These are phyloP conservation scores for Stegostoma tigrinum DNA, from an alignment of 2,113 vertebrate genomes.

Conservation along the genomic window DNA sequence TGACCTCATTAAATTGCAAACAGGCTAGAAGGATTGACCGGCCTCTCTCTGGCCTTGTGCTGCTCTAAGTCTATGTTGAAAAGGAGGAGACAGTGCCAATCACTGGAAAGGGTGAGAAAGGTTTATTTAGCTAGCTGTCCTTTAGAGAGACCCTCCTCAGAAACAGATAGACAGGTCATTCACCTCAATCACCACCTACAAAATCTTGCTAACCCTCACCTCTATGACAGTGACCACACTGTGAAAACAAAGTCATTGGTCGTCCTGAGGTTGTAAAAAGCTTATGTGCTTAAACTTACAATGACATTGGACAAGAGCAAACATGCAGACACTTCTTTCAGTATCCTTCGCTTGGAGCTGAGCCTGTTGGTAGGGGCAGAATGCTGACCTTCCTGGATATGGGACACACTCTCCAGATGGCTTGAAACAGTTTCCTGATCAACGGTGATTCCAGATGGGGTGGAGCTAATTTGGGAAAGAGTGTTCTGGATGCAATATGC, in stretches of 20 bases:
- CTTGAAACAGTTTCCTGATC: background rate
- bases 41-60: background rate
- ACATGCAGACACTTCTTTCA: conserved; percentile 74
- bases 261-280: background rate
- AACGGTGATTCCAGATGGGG: background rate
- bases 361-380: conserved; percentile 42
- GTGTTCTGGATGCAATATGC: background rate
- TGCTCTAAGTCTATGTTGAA: background rate
- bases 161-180: background rate
- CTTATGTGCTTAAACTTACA: conserved; percentile 53
- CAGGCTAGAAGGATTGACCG: background rate
- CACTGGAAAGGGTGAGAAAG: background rate
- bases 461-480: background rate
- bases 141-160: background rate
- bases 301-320: conserved; percentile 77
- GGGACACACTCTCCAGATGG: background rate
- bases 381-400: background rate
- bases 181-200: background rate
- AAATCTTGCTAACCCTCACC: background rate
- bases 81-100: background rate
- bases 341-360: conserved; percentile 59
- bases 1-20: background rate
- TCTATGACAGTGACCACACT: background rate
- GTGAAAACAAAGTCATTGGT: background rate
- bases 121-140: background rate